phyloP scores from a whole-genome alignment of 2,888 invertebrate genomes.

The Eupithecia pulchellata region DNA sequence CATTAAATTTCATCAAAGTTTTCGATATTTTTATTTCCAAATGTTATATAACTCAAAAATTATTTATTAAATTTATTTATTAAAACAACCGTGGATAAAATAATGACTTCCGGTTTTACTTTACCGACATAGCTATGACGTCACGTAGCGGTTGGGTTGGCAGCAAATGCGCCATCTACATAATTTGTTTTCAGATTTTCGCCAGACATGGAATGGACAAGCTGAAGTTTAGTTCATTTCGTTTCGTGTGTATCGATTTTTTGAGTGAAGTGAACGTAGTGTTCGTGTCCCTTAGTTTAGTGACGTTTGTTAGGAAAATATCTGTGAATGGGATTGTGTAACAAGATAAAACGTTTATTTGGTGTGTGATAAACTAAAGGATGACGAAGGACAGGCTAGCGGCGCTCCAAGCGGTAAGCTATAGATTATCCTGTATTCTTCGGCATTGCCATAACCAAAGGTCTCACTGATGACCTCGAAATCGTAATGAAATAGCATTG shows the following conservation, averaged over 20 bases:
- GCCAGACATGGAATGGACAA: slow-evolving; percentile 54
- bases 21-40: not conserved
- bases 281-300: slow-evolving; percentile 90
- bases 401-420: slow-evolving; percentile 96
- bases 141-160: slow-evolving; percentile 54
- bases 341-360: slow-evolving; percentile 87
- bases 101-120: slow-evolving; percentile 51
- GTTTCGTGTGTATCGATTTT: slow-evolving; percentile 90
- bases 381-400: slow-evolving; percentile 99
- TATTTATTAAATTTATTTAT: no score
- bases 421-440: slow-evolving; percentile 63
- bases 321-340: slow-evolving; percentile 92
- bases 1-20: not conserved
- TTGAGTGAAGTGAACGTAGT: slow-evolving; percentile 89
- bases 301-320: slow-evolving; percentile 89
- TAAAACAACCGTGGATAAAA: not conserved
- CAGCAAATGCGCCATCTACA: slow-evolving; percentile 70
- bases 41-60: not conserved
- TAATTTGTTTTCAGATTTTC: slow-evolving; percentile 53
- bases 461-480: slow-evolving; percentile 78
- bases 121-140: slow-evolving; percentile 70
- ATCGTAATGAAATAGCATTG: slow-evolving; percentile 66
- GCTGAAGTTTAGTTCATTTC: slow-evolving; percentile 86
- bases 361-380: slow-evolving; percentile 88
- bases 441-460: slow-evolving; percentile 71